Evolutionary conservation across 2,113 vertebrate genomes (phyloP).

Genomic region (Camelus dromedarius): DNA sequence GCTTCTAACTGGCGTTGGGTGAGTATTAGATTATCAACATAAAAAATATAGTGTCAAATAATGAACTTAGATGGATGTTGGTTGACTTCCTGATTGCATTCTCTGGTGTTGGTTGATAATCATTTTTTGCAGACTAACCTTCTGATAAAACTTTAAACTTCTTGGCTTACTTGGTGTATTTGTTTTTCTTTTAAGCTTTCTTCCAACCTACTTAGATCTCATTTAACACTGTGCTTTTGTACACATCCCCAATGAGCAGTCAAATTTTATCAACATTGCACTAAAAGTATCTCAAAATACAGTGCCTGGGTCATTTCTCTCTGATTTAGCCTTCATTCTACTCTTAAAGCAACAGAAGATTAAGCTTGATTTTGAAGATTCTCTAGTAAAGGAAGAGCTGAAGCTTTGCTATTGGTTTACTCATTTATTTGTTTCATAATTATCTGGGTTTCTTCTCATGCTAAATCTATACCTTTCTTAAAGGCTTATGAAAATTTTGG

Average conservation of each 20-base stretch:
- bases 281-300: conserved; percentile 49
- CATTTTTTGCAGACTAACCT: conserved; percentile 43
- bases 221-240: conserved; percentile 30
- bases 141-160: conserved; percentile 59
- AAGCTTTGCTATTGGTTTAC: conserved; percentile 6
- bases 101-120: conserved; percentile 28
- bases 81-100: conserved; percentile 43
- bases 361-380: conserved; percentile 52
- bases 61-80: conserved; percentile 35
- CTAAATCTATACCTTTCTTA: conserved; percentile 59
- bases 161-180: conserved; percentile 51
- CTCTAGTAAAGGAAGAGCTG: conserved; percentile 4
- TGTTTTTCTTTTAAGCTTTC: conserved; percentile 59
- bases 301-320: conserved; percentile 52
- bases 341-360: conserved; percentile 37
- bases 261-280: not conserved
- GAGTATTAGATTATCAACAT: conserved; percentile 75
- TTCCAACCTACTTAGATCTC: conserved; percentile 34
- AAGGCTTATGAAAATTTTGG: conserved; percentile 82
- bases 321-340: conserved; percentile 37
- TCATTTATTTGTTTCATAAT: conserved; percentile 27
- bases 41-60: conserved; percentile 46
- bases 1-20: conserved; percentile 75
- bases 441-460: conserved; percentile 44
- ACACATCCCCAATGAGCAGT: conserved; percentile 20